These are phyloP conservation scores for Pantherophis guttatus DNA, from an alignment of 2,113 vertebrate species.

Conservation along the genomic window DNA sequence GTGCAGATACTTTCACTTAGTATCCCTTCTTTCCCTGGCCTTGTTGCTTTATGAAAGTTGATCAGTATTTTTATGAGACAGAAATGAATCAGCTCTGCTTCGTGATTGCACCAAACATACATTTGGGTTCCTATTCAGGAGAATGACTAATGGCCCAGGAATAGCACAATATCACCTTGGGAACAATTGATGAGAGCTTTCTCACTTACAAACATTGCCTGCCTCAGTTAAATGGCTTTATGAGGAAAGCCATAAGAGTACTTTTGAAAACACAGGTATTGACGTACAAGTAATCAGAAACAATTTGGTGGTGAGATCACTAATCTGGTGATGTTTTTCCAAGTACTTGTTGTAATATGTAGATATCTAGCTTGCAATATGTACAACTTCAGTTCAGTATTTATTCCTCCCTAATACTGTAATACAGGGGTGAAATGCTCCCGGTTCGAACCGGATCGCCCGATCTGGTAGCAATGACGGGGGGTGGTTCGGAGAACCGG, in stretches of 20 bases:
- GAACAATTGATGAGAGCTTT: slow-evolving; percentile 8
- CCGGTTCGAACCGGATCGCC: no score
- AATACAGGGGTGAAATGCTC: no score
- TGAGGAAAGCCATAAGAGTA: not conserved
- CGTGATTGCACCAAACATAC: not conserved
- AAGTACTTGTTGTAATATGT: not conserved
- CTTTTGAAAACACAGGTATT: slow-evolving; percentile 23
- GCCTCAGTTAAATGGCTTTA: not conserved
- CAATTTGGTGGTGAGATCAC: not conserved
- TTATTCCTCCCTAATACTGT: slow-evolving; percentile 32
- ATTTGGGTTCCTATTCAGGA: not conserved
- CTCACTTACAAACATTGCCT: not conserved
- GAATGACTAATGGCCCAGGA: slow-evolving; percentile 30
- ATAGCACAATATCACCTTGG: slow-evolving; percentile 33
- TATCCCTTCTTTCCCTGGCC: not conserved
- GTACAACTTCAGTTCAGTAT: slow-evolving; percentile 9
- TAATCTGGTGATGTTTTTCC: not conserved
- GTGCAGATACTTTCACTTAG: not conserved
- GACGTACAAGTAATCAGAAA: not conserved
- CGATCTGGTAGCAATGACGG: no score
- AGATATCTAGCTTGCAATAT: not conserved
- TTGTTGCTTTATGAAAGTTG: not conserved
- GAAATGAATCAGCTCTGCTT: slow-evolving; percentile 25
- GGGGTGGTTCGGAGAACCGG: no score
- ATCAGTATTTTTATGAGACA: slow-evolving; percentile 25